Percentiles rank a stretch among this genome's conserved stretches.
Conservation (phyloP, 2,797 vertebrate species). For the Gambusia yucatana region DNA sequence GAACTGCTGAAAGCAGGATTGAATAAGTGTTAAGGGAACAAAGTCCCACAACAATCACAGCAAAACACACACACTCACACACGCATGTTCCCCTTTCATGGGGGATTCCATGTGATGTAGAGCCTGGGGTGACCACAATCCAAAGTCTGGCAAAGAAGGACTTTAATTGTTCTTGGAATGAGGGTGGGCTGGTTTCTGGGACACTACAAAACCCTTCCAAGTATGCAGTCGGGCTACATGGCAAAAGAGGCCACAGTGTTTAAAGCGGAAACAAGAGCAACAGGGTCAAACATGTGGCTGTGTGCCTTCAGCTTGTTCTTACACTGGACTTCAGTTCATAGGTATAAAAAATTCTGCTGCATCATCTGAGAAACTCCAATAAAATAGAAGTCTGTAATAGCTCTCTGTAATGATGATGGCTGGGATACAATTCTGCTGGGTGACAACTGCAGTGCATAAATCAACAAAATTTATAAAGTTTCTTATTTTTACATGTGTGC, state of each 20-base stretch:
- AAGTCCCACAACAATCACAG: conserved; percentile 52
- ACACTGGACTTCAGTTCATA: background rate
- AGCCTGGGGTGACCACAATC: conserved; percentile 61
- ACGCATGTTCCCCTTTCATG: conserved; percentile 61
- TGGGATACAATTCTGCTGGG: conserved; percentile 22
- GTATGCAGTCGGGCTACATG: conserved; percentile 60
- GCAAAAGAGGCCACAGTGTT: conserved; percentile 58
- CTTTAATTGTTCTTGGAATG: conserved; percentile 72
- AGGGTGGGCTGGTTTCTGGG: conserved; percentile 68
- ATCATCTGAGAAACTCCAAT: conserved; percentile 4
- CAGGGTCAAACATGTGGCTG: conserved; percentile 30
- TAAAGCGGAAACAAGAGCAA: conserved; percentile 34
- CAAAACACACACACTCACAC: conserved; percentile 35
- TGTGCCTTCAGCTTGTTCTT: conserved; percentile 16
- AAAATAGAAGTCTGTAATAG: conserved; percentile 8
- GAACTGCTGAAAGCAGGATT: conserved; percentile 66
- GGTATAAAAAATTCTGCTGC: conserved; percentile 9
- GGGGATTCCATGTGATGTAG: conserved; percentile 73
- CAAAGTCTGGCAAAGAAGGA: conserved; percentile 66
- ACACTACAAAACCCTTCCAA: conserved; percentile 54
- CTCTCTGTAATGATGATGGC: conserved; percentile 18
- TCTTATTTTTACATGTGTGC: conserved; percentile 19
- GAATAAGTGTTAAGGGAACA: conserved; percentile 62
- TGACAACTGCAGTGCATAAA: conserved; percentile 30
- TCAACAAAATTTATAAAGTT: conserved; percentile 39